A percentile compares a stretch with the other conserved stretches of the same genome.
phyloP scores from a whole-genome alignment of 2,888 invertebrate species.

The Myopa testacea region DNA sequence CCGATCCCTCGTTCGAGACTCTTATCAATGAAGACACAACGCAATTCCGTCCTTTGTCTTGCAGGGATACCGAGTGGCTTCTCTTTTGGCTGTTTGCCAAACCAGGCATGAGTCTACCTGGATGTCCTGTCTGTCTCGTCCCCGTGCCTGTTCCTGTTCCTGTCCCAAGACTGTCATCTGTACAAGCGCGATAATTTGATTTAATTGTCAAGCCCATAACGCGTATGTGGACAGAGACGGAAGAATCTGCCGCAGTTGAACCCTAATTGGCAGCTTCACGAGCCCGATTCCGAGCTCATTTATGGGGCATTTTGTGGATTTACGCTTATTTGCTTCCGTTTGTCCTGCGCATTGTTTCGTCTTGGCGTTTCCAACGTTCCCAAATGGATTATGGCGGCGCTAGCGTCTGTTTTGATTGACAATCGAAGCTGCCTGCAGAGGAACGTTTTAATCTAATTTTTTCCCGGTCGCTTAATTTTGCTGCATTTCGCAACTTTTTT shows the following conservation, averaged over 20 bases:
- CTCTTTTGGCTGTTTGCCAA: slow-evolving; percentile 1
- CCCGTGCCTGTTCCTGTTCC: not conserved
- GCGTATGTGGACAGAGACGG: slow-evolving; percentile 2
- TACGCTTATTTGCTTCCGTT: slow-evolving; percentile 58
- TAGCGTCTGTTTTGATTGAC: slow-evolving; percentile 58
- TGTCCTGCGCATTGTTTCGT: slow-evolving; percentile 53
- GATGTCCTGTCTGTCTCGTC: not conserved
- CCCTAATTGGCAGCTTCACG: slow-evolving; percentile 67
- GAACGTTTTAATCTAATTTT: slow-evolving; percentile 65
- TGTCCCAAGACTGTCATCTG: slow-evolving; percentile 37
- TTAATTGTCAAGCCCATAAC: slow-evolving; percentile 58
- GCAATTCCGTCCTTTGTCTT: not conserved
- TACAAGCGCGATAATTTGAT: slow-evolving; percentile 65
- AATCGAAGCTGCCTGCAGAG: slow-evolving; percentile 52
- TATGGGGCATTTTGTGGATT: slow-evolving; percentile 69
- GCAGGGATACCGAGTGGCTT: slow-evolving; percentile 9
- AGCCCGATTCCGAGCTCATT: slow-evolving; percentile 58
- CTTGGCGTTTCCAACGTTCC: slow-evolving; percentile 50
- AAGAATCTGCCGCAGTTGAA: slow-evolving; percentile 25
- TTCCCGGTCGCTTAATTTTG: slow-evolving; percentile 66
- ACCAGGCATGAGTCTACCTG: slow-evolving; percentile 16
- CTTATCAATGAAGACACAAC: slow-evolving; percentile 24
- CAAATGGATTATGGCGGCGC: slow-evolving; percentile 29
- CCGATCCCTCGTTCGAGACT: not conserved
- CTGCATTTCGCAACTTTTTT: slow-evolving; percentile 43